A percentile compares a stretch with the other conserved stretches of the same genome.
These are phyloP conservation scores for Pithys albifrons DNA, from an alignment of 2,113 vertebrate genomes.

Conservation along the genomic window DNA sequence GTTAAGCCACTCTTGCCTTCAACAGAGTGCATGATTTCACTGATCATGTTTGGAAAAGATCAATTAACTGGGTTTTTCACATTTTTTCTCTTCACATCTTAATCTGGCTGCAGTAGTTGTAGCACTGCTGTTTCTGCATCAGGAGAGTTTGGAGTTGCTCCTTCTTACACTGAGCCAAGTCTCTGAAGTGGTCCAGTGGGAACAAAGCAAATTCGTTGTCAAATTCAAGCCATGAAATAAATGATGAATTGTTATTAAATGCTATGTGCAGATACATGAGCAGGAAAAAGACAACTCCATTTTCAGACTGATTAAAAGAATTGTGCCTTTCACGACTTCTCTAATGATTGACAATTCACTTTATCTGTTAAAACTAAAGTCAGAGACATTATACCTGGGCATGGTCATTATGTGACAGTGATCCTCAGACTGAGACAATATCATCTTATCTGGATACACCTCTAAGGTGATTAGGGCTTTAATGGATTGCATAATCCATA, in stretches of 20 bases:
- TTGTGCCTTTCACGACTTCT: background rate
- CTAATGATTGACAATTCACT: background rate
- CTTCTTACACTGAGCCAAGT: background rate
- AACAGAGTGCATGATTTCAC: background rate
- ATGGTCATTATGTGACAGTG: background rate
- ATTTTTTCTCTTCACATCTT: background rate
- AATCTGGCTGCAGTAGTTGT: background rate
- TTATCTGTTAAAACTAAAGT: background rate
- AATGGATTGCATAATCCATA: background rate
- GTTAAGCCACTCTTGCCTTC: background rate
- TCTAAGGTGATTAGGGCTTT: background rate
- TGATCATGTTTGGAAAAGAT: background rate
- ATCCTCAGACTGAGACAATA: background rate
- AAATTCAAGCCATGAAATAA: background rate
- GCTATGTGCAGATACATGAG: background rate
- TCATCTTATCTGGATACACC: background rate
- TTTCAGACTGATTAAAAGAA: background rate
- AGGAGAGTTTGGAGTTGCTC: background rate
- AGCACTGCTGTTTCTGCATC: background rate
- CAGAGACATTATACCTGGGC: background rate
- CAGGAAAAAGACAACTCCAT: background rate
- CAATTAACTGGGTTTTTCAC: background rate
- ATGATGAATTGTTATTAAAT: background rate
- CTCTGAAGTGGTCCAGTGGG: background rate
- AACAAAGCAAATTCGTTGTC: conserved; percentile 16